Evolutionary conservation across 2,888 invertebrate genomes (phyloP).

Genomic region (Noctuana brunneofusca): DNA sequence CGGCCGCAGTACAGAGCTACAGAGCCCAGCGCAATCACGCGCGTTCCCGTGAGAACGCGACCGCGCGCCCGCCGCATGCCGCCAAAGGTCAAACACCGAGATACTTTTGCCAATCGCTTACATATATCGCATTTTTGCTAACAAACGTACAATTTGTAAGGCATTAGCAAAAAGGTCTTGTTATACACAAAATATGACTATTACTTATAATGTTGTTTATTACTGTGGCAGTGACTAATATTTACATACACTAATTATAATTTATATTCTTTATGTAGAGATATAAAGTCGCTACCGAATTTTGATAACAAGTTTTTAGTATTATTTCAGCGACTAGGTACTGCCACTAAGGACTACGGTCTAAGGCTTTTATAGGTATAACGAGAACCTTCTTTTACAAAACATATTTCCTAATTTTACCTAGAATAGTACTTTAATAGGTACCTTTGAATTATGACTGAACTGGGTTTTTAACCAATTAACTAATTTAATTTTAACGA

Average conservation of each 20-base stretch:
- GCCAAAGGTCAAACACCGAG: conserved; percentile 61
- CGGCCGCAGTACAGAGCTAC: conserved; percentile 55
- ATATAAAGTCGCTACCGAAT: no score
- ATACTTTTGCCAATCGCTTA: conserved; percentile 44
- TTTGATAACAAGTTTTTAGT: no score
- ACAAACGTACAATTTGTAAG: conserved; percentile 1
- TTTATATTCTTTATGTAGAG: no score
- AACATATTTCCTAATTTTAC: no score
- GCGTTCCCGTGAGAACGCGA: conserved; percentile 80
- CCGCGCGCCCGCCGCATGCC: conserved; percentile 54
- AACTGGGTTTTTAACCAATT: conserved; percentile 53
- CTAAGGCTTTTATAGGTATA: no score
- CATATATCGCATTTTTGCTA: conserved; percentile 26
- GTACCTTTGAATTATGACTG: conserved; percentile 24
- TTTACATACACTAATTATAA: no score
- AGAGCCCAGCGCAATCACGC: conserved; percentile 71
- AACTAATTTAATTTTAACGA: conserved; percentile 70
- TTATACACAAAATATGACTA: neutral
- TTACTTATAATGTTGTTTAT: no score
- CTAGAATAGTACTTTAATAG: neutral
- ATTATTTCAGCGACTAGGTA: no score
- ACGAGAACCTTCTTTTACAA: no score
- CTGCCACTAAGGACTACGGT: no score
- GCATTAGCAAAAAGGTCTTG: neutral
- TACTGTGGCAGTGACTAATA: no score